Evolutionary conservation across 1,140 invertebrate genomes (phyloP).

Genomic region (Pseudomyrmex sp.): DNA sequence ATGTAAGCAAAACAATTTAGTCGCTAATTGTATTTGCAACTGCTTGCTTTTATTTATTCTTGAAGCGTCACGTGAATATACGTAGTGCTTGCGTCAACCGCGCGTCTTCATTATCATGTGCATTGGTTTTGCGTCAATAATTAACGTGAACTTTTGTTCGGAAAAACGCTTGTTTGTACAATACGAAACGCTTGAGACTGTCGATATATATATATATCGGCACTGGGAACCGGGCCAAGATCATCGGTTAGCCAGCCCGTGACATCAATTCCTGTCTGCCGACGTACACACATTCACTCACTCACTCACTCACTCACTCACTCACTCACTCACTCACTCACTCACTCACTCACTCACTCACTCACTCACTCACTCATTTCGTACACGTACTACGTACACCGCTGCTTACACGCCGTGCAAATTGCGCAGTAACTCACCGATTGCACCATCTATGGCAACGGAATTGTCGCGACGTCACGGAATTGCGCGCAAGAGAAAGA

Average conservation of each 20-base stretch:
- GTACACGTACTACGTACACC: too few species aligned
- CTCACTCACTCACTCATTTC: too few species aligned
- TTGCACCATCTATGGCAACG: slow-evolving; percentile 61
- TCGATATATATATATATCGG: background rate
- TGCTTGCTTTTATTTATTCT: background rate
- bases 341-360: too few species aligned
- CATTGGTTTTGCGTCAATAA: background rate
- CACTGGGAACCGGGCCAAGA: slow-evolving; percentile 75
- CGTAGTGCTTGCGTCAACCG: background rate
- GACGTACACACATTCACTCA: slow-evolving; percentile 3
- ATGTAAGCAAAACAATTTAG: background rate
- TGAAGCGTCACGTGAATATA: background rate
- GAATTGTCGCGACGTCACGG: slow-evolving; percentile 55
- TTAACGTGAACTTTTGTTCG: background rate
- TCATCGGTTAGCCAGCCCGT: slow-evolving; percentile 67
- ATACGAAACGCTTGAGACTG: slow-evolving; percentile 30
- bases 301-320: background rate
- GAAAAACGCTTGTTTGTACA: slow-evolving; percentile 6
- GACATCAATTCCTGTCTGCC: slow-evolving; percentile 71
- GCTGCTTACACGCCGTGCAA: slow-evolving; percentile 36
- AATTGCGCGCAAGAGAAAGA: slow-evolving; percentile 46
- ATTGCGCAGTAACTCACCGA: slow-evolving; percentile 62
- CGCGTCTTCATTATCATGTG: background rate
- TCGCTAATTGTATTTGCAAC: background rate
- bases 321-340: background rate